These are phyloP conservation scores for Pantherophis guttatus DNA, from an alignment of 2,113 vertebrate species.

Conservation along the genomic window DNA sequence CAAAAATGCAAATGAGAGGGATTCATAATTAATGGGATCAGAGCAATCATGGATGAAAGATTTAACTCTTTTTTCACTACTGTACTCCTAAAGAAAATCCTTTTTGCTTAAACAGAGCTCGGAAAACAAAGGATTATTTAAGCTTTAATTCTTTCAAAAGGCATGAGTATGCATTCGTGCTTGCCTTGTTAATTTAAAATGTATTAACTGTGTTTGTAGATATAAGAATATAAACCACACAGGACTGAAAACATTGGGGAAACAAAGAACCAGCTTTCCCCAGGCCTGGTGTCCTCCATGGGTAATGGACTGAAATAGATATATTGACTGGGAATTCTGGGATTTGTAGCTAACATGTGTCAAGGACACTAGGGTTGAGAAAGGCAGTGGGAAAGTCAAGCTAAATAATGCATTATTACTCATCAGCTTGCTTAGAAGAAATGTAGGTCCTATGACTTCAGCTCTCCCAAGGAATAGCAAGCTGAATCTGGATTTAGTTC, in stretches of 20 bases:
- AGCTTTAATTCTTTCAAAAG: background rate
- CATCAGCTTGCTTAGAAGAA: accelerated
- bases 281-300: background rate
- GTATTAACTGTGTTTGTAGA: background rate
- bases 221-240: background rate
- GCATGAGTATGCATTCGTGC: background rate
- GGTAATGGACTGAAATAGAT: background rate
- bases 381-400: background rate
- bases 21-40: background rate
- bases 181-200: background rate
- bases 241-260: background rate
- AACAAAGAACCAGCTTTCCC: background rate
- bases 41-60: background rate
- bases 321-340: background rate
- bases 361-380: background rate
- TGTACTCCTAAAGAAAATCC: background rate
- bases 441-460: accelerated
- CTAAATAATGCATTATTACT: accelerated
- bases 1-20: background rate
- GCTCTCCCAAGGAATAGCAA: accelerated
- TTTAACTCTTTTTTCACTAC: background rate
- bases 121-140: background rate
- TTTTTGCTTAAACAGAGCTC: background rate
- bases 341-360: background rate
- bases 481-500: background rate